phyloP scores from a whole-genome alignment of 2,113 vertebrate genomes.

The Sarotherodon lohbergeri region DNA sequence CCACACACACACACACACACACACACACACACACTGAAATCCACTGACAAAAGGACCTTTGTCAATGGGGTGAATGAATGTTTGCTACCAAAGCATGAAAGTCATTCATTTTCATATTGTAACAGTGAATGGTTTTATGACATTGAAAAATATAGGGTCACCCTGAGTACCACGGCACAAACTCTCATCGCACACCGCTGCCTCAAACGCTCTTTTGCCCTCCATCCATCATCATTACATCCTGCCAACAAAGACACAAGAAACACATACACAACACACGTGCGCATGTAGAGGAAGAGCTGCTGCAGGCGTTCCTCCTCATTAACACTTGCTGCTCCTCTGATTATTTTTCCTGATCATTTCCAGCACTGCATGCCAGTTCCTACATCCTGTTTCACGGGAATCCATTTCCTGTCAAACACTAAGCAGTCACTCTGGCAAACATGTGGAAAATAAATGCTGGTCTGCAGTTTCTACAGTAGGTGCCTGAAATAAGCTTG shows the following conservation, averaged over 20 bases:
- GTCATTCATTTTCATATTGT: neutral
- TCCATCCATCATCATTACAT: conserved; percentile 55
- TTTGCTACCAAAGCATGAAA: conserved; percentile 16
- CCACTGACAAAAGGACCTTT: conserved; percentile 42
- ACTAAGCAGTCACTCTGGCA: conserved; percentile 15
- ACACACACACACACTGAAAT: neutral
- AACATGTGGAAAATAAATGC: conserved; percentile 6
- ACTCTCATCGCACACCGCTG: conserved; percentile 27
- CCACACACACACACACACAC: neutral
- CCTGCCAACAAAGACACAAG: conserved; percentile 14
- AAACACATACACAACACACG: neutral
- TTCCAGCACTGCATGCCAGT: conserved; percentile 42
- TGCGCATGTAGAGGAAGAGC: conserved; percentile 32
- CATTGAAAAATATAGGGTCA: neutral
- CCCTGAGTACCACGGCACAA: neutral
- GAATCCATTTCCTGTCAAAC: conserved; percentile 50
- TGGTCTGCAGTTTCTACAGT: neutral
- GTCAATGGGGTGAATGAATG: conserved; percentile 15
- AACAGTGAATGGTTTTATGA: conserved; percentile 1
- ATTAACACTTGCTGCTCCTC: conserved; percentile 61
- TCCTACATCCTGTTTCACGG: conserved; percentile 56
- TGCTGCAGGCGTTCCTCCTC: conserved; percentile 55
- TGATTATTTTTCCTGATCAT: conserved; percentile 67
- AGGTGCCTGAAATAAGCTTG: neutral
- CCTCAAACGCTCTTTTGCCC: neutral